Percentiles rank a stretch among this genome's conserved stretches.
Conservation (phyloP, 1,140 invertebrate genomes). For the Ceratosolen solmsi region DNA sequence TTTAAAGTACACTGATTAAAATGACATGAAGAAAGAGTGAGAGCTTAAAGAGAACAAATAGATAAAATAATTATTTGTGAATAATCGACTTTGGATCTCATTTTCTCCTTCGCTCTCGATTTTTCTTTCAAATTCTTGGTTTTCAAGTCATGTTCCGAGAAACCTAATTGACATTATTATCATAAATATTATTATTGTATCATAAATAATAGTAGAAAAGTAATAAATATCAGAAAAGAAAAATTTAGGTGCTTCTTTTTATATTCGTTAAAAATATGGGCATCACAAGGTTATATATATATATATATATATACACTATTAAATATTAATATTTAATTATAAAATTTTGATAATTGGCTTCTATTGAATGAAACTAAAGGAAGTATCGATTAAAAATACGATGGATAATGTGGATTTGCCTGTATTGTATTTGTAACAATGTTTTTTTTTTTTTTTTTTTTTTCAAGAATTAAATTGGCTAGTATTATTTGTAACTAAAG, state of each 20-base stretch:
- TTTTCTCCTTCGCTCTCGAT: constrained; percentile 56
- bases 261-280: constrained; percentile 44
- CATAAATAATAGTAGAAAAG: constrained; percentile 39
- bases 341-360: constrained; percentile 39
- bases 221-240: constrained; percentile 45
- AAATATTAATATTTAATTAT: constrained; percentile 49
- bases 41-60: not conserved
- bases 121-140: constrained; percentile 55
- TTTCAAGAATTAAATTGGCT: not conserved
- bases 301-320: constrained; percentile 53
- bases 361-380: constrained; percentile 7
- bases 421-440: no score
- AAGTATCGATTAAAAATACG: constrained; percentile 3
- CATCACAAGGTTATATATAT: constrained; percentile 54
- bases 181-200: constrained; percentile 65
- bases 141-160: constrained; percentile 57
- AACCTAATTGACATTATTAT: constrained; percentile 57
- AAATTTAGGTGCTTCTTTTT: constrained; percentile 48
- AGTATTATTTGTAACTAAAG: not conserved
- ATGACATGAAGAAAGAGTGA: not conserved
- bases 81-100: constrained; percentile 50
- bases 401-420: constrained; percentile 7
- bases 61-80: constrained; percentile 34
- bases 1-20: not conserved
- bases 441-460: no score